Evolutionary conservation across 2,797 vertebrate species (phyloP).

Genomic region (Lithobates sylvaticus): DNA sequence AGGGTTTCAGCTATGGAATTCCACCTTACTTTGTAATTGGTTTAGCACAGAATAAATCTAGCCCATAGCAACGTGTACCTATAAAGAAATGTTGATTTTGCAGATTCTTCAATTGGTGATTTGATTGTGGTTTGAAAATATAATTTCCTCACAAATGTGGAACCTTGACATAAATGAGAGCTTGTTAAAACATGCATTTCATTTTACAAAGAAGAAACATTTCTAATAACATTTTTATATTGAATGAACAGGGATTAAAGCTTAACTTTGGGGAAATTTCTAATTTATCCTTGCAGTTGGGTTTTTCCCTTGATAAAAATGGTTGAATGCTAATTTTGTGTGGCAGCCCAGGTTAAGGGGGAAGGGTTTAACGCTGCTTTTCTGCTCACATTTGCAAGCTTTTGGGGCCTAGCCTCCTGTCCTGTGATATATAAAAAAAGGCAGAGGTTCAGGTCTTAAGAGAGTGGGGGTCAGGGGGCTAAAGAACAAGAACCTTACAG

Average conservation of each 20-base stretch:
- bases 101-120: slow-evolving; percentile 29
- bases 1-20: background rate
- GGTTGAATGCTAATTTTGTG: no score
- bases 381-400: no score
- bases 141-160: background rate
- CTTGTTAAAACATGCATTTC: slow-evolving; percentile 27
- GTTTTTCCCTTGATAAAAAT: no score
- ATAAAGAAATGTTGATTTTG: slow-evolving; percentile 20
- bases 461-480: no score
- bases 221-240: slow-evolving; percentile 8
- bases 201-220: slow-evolving; percentile 8
- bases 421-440: no score
- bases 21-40: slow-evolving; percentile 37
- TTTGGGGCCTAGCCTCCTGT: no score
- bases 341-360: no score
- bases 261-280: no score
- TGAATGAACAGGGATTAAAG: background rate
- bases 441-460: no score
- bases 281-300: no score
- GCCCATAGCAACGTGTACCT: slow-evolving; percentile 11
- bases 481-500: no score
- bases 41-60: slow-evolving; percentile 27
- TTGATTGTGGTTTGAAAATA: slow-evolving; percentile 36
- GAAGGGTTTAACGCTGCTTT: no score
- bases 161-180: background rate